Percentiles rank a stretch among this genome's conserved stretches.
phyloP scores from a whole-genome alignment of 1,140 invertebrate species.

The Lucilia sericata region DNA sequence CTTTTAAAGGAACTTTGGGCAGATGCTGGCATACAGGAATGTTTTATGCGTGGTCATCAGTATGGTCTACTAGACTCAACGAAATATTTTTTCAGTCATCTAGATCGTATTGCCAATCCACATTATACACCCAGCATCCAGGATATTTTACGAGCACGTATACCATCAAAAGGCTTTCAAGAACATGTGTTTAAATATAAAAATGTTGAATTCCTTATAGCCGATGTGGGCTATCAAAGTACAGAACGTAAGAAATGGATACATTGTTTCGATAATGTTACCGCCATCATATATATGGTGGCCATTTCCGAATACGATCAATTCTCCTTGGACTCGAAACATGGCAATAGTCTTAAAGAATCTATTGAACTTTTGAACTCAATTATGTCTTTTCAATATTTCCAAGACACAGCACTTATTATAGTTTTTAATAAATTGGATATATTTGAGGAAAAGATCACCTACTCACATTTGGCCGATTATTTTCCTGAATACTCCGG shows the following conservation, averaged over 20 bases:
- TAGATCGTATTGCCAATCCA: slow-evolving; percentile 85
- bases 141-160: slow-evolving; percentile 97
- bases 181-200: slow-evolving; percentile 98
- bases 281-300: slow-evolving; percentile 97
- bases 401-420: slow-evolving; percentile 80
- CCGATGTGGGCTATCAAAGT: slow-evolving; percentile 96
- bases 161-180: slow-evolving; percentile 96
- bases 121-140: slow-evolving; percentile 96
- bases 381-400: not conserved
- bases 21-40: slow-evolving; percentile 91
- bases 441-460: slow-evolving; percentile 94
- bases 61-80: slow-evolving; percentile 95
- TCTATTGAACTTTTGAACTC: not conserved
- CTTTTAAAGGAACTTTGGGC: slow-evolving; percentile 90
- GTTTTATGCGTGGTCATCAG: slow-evolving; percentile 91
- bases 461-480: slow-evolving; percentile 94
- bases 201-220: slow-evolving; percentile 98
- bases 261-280: slow-evolving; percentile 98
- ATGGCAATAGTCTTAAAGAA: slow-evolving; percentile 21
- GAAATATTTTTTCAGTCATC: slow-evolving; percentile 82
- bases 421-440: slow-evolving; percentile 96
- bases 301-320: slow-evolving; percentile 97
- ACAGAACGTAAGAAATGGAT: slow-evolving; percentile 99
- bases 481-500: slow-evolving; percentile 96
- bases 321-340: slow-evolving; percentile 93